Evolutionary conservation across 2,888 invertebrate species (phyloP), one percentile per base, ranked within the genome.

Genomic region (Tanytarsus gracilentus): DNA sequence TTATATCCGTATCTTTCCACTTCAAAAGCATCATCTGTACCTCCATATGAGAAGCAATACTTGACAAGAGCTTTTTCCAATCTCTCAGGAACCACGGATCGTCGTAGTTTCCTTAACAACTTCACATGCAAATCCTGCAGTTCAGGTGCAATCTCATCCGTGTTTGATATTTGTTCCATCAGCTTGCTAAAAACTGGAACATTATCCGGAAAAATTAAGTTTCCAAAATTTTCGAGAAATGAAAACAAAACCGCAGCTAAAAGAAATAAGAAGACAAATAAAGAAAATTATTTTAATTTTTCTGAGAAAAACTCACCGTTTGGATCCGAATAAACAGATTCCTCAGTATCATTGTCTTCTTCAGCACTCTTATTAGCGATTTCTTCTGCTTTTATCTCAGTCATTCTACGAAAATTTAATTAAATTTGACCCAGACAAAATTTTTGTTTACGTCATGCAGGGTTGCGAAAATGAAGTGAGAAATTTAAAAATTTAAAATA

Each of bases 1-100:
- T 90, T 91, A 76, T 96, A 98, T 36, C 96, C 95, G 77, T 94
- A 94, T 65, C 94, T 80, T 73, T 96, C 95, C 61, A 97, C 79
- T 77, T 96, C 95, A 94, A 94, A 94, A 61, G 90, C 94, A 79
- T 96, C 95, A 69, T 92, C 88, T 64, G 86, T 85, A 65, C 86
- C 86, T 65, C 86, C 86, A 69, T 92, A 92, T 53, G 84, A 84
- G 70, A 93, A 90, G 72, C 93, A 92, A 75, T 95, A 91, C 78
- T 90, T 95, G 62, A 90, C 84, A 66, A 96, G 73, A 58, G 86
- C 84, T 68, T 84, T 83, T 75, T 97, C 96, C 96, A 96, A 97
- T 73, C 85, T 85, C 69, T 91, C 91, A 64, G 83, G 80, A 63
- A 85, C 82, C 36, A 91, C 88, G 44, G 85, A 84, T 74, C 88